A percentile compares a stretch with the other conserved stretches of the same genome.
These are phyloP conservation scores for Murina feae DNA, from an alignment of 2,113 vertebrate species.

Conservation along the genomic window DNA sequence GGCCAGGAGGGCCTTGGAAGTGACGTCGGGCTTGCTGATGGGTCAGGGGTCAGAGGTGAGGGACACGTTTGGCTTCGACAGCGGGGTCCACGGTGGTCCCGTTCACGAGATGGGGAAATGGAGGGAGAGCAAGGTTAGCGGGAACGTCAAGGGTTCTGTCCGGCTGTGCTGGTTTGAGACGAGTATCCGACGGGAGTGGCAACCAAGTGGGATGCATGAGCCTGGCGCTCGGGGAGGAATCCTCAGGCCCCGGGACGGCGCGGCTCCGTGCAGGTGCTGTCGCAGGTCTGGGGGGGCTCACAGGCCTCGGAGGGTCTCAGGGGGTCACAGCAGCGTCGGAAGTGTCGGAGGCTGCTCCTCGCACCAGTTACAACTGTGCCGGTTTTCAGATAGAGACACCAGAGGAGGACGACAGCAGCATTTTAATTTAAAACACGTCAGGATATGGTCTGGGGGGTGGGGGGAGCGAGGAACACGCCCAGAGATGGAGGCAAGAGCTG, in stretches of 20 bases:
- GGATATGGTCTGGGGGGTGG: neutral
- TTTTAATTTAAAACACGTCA: constrained; percentile 26
- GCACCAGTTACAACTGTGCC: neutral
- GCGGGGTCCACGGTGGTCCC: neutral
- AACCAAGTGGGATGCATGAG: fast-evolving
- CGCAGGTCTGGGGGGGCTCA: fast-evolving
- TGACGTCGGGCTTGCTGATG: fast-evolving
- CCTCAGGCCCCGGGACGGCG: neutral
- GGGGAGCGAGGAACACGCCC: neutral
- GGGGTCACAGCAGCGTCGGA: fast-evolving
- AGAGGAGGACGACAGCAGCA: neutral
- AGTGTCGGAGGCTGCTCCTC: neutral
- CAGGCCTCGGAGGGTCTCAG: fast-evolving
- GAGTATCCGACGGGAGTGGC: fast-evolving
- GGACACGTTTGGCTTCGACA: neutral
- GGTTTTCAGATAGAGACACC: neutral
- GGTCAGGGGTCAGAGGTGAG: neutral
- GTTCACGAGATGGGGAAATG: fast-evolving
- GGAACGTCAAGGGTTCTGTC: neutral
- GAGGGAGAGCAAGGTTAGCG: neutral
- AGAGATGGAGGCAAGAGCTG: neutral
- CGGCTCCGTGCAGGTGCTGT: fast-evolving
- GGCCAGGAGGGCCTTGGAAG: neutral
- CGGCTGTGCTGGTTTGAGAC: fast-evolving
- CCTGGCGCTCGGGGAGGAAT: neutral